These are phyloP conservation scores for Sturmia bella DNA, from an alignment of 2,888 invertebrate genomes.

Conservation along the genomic window DNA sequence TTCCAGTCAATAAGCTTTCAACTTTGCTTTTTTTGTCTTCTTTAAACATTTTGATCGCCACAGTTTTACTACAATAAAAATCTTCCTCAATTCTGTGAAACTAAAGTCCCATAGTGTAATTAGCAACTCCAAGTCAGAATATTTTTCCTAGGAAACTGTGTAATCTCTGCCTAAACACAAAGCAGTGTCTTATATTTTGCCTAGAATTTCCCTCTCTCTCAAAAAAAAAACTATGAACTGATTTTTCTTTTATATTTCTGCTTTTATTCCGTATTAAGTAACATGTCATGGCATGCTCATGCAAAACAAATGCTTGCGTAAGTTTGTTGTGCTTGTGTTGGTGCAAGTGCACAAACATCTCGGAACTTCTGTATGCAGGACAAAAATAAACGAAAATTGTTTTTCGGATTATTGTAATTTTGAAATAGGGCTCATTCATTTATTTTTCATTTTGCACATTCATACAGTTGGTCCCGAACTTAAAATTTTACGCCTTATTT, in stretches of 20 bases:
- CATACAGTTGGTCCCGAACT: neutral
- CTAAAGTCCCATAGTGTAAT: no score
- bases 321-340: neutral
- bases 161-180: constrained; percentile 2
- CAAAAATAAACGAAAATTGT: constrained; percentile 8
- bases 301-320: neutral
- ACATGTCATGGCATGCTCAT: constrained; percentile 14
- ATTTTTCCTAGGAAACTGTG: constrained; percentile 6
- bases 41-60: no score
- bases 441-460: constrained; percentile 13
- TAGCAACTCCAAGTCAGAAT: neutral
- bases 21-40: no score
- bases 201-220: neutral
- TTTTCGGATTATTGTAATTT: constrained; percentile 52
- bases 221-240: constrained; percentile 9
- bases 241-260: constrained; percentile 25
- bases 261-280: constrained; percentile 5
- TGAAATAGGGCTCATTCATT: constrained; percentile 49
- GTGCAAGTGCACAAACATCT: neutral
- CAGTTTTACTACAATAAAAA: no score
- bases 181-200: neutral
- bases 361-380: constrained; percentile 5
- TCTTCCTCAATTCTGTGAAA: neutral
- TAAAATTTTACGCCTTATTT: neutral
- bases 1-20: no score